Evolutionary conservation across 2,797 vertebrate species (phyloP), one percentile per base, ranked within the genome.

Genomic region (Microctenopoma lineatum): DNA sequence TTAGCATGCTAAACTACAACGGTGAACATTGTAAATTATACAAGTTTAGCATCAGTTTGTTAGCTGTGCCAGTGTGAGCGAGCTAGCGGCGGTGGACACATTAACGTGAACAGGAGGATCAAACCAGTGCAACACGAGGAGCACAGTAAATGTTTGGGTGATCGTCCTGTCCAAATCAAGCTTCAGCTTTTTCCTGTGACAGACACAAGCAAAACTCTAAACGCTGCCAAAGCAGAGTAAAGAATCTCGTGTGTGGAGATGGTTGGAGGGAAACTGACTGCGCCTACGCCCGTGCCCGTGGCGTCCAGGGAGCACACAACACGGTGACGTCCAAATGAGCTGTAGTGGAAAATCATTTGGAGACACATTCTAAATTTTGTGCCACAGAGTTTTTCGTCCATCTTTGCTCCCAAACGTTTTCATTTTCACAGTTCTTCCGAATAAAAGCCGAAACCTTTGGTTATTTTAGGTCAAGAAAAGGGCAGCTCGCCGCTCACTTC

Each of bases 251-350:
- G n/a, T 52, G 54, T 68, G 52, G 42, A 41, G 29, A 60, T 60
- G 44, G 54, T 66, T 76, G 74, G 70, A 81, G 62, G 53, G 60
- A 73, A n/a, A 70, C 62, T 61, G 25, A 60, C 48, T 15, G 63
- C 61, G 42, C 75, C 75, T 58, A 79, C 80, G 58, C 70, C 70
- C 64, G 54, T 36, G 80, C 73, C 67, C 12, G 1, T 54, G 73
- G 76, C 84, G 44, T 69, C 12, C 34, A 67, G 47, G 55, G 69
- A 68, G 55, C 38, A 53, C 57, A 63, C 46, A 53, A 54, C 60
- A 48, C 57, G 32, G 34, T 11, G 2, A 39, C 47, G 72, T 59
- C 59, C 69, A 67, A 73, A 59, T 53, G 34, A 72, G 66, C 63
- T 29, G 66, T 11, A 29, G 73, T 36, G 54, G 51, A 73, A 67